A percentile compares a stretch with the other conserved stretches of the same genome.
Conservation (phyloP, 1,140 invertebrate species). For the Lasioglossum albipes region DNA sequence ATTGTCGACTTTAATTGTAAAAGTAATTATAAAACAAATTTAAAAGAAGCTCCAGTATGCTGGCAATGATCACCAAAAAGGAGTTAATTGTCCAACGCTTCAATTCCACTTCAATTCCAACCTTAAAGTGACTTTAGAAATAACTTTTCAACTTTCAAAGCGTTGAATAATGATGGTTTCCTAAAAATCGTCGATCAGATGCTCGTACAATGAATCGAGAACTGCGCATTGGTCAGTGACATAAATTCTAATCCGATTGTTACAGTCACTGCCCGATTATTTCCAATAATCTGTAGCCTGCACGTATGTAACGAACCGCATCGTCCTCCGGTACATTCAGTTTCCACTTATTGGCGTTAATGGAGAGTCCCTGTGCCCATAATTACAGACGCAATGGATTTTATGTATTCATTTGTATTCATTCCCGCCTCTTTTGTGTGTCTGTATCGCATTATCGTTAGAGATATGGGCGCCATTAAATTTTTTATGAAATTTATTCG, state of each 20-base stretch:
- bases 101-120: too few species aligned
- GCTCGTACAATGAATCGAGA: neutral
- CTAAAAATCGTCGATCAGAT: neutral
- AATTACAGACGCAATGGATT: slow-evolving; percentile 1
- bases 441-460: too few species aligned
- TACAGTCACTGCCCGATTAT: neutral
- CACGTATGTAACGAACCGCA: neutral
- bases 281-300: neutral
- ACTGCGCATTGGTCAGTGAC: neutral
- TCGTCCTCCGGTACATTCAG: neutral
- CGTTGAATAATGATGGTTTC: neutral
- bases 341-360: neutral
- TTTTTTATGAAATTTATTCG: too few species aligned
- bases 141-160: neutral
- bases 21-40: too few species aligned
- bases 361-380: neutral
- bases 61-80: too few species aligned
- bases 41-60: too few species aligned
- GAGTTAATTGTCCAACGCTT: too few species aligned
- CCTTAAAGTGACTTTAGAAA: too few species aligned
- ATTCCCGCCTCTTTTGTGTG: too few species aligned
- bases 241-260: slow-evolving; percentile 4
- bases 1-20: too few species aligned
- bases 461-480: too few species aligned
- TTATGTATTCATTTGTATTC: neutral